Evolutionary conservation across 2,888 invertebrate species (phyloP).

Genomic region (Psylliodes chrysocephalus): DNA sequence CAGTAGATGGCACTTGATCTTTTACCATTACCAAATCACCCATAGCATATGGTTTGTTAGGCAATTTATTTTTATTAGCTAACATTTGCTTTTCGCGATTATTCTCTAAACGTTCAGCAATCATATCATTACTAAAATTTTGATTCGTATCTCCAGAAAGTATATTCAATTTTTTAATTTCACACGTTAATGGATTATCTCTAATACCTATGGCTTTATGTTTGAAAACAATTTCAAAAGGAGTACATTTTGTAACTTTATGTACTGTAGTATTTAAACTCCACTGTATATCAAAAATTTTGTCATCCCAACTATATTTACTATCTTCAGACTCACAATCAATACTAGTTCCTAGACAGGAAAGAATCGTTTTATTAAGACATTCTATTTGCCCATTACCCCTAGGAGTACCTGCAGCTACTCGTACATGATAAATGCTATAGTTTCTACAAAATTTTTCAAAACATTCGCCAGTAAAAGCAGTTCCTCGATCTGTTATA

Average conservation of each 20-base stretch:
- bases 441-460: too few species aligned
- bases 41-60: not conserved
- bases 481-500: too few species aligned
- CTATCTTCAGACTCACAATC: conserved; percentile 9
- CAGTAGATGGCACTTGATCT: conserved; percentile 21
- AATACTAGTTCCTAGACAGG: conserved; percentile 6
- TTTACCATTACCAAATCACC: conserved; percentile 24
- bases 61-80: not conserved
- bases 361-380: conserved; percentile 13
- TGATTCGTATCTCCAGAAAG: not conserved
- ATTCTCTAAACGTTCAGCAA: not conserved
- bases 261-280: conserved; percentile 11
- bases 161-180: conserved; percentile 7
- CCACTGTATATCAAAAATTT: conserved; percentile 14
- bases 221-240: conserved; percentile 10
- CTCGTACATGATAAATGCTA: too few species aligned
- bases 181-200: conserved; percentile 9
- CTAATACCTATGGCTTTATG: not conserved
- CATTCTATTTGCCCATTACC: conserved; percentile 5
- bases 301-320: not conserved
- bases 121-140: not conserved
- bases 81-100: not conserved
- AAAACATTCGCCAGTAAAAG: too few species aligned
- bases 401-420: conserved; percentile 12
- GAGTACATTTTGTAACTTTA: conserved; percentile 7